Evolutionary conservation across 2,113 vertebrate genomes (phyloP).

Genomic region (Gnathonemus longibarbis): DNA sequence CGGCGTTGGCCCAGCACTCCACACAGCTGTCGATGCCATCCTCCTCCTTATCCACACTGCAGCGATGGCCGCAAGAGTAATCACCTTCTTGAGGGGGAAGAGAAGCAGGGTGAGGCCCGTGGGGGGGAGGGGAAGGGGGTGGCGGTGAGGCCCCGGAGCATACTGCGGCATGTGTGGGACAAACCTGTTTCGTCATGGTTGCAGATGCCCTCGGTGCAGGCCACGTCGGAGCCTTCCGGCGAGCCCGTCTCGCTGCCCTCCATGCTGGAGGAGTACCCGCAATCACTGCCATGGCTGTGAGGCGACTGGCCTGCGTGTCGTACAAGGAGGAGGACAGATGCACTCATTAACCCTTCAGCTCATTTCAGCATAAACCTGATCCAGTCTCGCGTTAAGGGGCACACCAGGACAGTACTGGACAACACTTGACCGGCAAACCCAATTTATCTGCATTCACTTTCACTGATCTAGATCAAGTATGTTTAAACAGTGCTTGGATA

Average conservation of each 20-base stretch:
- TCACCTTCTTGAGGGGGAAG: slow-evolving; percentile 57
- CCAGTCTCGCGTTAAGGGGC: not conserved
- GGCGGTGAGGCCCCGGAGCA: not conserved
- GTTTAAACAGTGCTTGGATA: not conserved
- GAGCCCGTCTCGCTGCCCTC: slow-evolving; percentile 89
- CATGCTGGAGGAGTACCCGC: slow-evolving; percentile 92
- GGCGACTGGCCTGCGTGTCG: slow-evolving; percentile 67
- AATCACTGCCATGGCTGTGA: slow-evolving; percentile 84
- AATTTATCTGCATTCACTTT: not conserved
- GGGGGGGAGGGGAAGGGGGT: not conserved
- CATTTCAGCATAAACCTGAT: not conserved
- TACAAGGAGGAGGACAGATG: not conserved
- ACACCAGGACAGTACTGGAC: not conserved
- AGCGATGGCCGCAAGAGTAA: slow-evolving; percentile 68
- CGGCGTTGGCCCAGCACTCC: slow-evolving; percentile 85
- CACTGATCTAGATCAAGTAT: not conserved
- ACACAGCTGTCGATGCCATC: slow-evolving; percentile 82
- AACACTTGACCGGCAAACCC: not conserved
- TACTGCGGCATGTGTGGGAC: slow-evolving; percentile 17
- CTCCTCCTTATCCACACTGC: slow-evolving; percentile 79
- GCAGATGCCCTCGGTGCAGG: slow-evolving; percentile 93
- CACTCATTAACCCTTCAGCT: not conserved
- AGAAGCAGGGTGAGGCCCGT: not conserved
- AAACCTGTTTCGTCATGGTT: slow-evolving; percentile 89
- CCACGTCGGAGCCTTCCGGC: slow-evolving; percentile 85